These are phyloP conservation scores for Gallirallus australis DNA, from an alignment of 2,797 vertebrate species.

Conservation along the genomic window DNA sequence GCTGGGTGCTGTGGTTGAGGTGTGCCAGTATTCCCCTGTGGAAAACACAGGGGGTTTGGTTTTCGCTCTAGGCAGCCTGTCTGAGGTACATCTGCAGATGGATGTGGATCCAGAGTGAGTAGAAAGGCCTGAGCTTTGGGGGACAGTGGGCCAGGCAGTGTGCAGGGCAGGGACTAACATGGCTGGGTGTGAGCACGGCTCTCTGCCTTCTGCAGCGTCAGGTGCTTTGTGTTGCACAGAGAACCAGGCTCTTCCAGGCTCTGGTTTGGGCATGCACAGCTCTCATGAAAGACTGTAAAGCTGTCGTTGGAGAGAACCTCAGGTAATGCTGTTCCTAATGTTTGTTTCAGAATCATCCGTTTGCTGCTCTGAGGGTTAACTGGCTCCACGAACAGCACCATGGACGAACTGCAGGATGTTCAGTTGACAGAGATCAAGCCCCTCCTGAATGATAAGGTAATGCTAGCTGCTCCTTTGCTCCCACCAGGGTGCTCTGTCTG, in stretches of 20 bases:
- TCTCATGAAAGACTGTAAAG: background rate
- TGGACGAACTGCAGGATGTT: constrained; percentile 95
- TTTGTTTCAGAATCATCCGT: constrained; percentile 67
- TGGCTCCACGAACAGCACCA: constrained; percentile 60
- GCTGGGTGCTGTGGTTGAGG: background rate
- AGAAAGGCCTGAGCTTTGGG: background rate
- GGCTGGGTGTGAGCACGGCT: background rate
- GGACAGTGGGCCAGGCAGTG: background rate
- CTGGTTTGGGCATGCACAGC: background rate
- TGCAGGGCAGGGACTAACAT: background rate
- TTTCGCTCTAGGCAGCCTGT: background rate
- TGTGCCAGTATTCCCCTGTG: background rate
- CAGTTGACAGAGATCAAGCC: constrained; percentile 96
- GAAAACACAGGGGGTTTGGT: background rate
- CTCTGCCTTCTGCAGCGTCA: background rate
- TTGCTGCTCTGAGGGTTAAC: constrained; percentile 42
- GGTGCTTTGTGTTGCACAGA: background rate
- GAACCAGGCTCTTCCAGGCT: background rate
- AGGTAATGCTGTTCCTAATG: background rate
- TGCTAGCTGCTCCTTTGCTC: background rate
- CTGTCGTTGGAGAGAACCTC: background rate
- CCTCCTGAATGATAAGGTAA: constrained; percentile 92
- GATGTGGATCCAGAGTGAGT: background rate
- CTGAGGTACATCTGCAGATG: background rate
- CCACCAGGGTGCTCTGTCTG: background rate